phyloP scores from a whole-genome alignment of 2,797 vertebrate genomes.

The Spheniscus humboldti region DNA sequence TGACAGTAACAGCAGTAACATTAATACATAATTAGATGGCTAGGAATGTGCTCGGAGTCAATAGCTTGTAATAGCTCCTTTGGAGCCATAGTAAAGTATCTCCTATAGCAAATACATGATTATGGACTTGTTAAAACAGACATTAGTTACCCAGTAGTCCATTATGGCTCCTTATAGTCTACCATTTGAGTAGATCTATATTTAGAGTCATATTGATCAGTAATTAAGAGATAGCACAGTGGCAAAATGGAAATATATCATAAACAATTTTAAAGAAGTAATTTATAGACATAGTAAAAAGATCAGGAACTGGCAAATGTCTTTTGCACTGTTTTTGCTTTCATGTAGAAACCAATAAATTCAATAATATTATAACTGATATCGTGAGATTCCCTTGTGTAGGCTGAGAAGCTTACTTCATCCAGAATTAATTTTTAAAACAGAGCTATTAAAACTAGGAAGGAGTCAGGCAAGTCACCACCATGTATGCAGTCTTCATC shows the following conservation, averaged over 20 bases:
- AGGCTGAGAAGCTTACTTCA: not conserved
- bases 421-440: conserved; percentile 56
- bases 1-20: conserved; percentile 42
- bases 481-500: not conserved
- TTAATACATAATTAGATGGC: conserved; percentile 43
- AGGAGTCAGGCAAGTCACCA: not conserved
- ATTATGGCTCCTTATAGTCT: conserved; percentile 77
- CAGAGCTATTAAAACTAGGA: conserved; percentile 10
- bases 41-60: conserved; percentile 32
- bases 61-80: conserved; percentile 63
- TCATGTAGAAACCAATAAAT: conserved; percentile 3
- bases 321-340: conserved; percentile 13
- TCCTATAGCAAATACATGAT: conserved; percentile 71
- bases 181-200: conserved; percentile 70
- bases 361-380: conserved; percentile 16
- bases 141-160: conserved; percentile 75
- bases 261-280: conserved; percentile 29
- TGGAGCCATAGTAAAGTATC: conserved; percentile 64
- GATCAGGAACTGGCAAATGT: not conserved
- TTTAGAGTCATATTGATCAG: conserved; percentile 74
- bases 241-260: conserved; percentile 49
- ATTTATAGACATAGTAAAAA: conserved; percentile 19
- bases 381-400: not conserved
- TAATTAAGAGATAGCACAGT: conserved; percentile 52
- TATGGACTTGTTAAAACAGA: conserved; percentile 77